Percentiles rank a stretch among this genome's conserved stretches.
Evolutionary conservation across 2,888 invertebrate species (phyloP).

Genomic region (Chrysina gloriosa): DNA sequence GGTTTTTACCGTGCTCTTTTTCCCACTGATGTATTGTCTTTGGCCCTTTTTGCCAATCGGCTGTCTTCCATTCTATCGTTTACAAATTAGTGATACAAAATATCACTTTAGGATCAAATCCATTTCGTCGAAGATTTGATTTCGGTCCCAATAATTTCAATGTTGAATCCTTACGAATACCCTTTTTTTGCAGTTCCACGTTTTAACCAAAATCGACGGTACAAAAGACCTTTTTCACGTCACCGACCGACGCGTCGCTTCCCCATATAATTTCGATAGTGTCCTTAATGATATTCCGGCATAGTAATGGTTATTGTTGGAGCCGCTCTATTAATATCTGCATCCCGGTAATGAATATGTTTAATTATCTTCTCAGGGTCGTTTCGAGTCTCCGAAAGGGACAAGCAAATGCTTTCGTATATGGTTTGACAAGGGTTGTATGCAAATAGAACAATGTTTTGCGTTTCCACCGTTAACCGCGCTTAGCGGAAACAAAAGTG

Average conservation of each 20-base stretch:
- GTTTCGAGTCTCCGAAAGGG: neutral
- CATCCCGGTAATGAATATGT: conserved; percentile 8
- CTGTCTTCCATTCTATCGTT: no score
- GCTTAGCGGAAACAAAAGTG: neutral
- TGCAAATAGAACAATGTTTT: conserved; percentile 14
- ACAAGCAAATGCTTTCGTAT: neutral
- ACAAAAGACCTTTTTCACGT: neutral
- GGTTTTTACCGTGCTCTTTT: no score
- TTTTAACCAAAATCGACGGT: no score
- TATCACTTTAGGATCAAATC: no score
- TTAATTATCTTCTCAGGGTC: conserved; percentile 18
- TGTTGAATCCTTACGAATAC: no score
- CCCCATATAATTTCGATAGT: neutral
- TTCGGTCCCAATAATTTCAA: no score
- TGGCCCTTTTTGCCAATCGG: no score
- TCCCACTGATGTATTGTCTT: no score
- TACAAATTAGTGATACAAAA: no score
- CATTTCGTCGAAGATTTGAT: no score
- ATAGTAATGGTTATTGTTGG: neutral
- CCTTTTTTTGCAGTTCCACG: no score
- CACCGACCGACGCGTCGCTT: no score
- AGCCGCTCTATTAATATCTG: neutral
- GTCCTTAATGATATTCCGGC: neutral
- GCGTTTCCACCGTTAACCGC: neutral
- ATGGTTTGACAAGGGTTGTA: conserved; percentile 17